Base-by-base conservation (phyloP, 1,140 invertebrate species). In the Drosophila sp. region DNA sequence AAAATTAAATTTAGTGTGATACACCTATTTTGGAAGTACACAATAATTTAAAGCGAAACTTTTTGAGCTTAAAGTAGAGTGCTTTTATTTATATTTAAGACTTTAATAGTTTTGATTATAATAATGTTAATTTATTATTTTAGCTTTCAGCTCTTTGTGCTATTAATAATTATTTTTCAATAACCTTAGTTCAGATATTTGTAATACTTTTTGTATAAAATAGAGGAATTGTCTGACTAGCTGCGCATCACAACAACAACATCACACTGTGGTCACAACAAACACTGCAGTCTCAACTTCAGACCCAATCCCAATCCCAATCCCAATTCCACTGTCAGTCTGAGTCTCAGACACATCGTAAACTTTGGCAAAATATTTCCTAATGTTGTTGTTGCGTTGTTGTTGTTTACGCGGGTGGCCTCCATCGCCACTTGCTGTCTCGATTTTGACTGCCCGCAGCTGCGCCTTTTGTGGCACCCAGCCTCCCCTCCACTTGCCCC, bases 341-440 rank as follows among this genome's bases (percentile, higher is more conserved):
- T 6, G 29, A 62, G 6, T 3, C 21, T 2, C 13, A 45, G 45
- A 71, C 66, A 70, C 66, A 63, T 74, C 58, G 58, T 63, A 74
- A 74, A 74, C 36, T 70, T 70, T 62, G 43, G 14, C 57, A 32
- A 70, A 63, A 74, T 74, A 58, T 74, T 70, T 70, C 72, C 65
- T 70, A 51, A 65, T 54, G 9, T 13, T 56, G 50, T 27, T 59
- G 58, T 69, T 61, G n/a, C 13, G 59, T 53, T 63, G 54, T 38
- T 38, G 59, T 53, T 63, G 54, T 29, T 59, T 53, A 59, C 54
- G 63, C 72, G 72, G 66, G 72, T 70, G 72, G 65, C 51, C 72
- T 7, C 40, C 50, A 46, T 43, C 48, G 32, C 53, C 70, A 72
- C 70, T 72, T 72, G 69, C n/a, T 41, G 46, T 56, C 43, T 46